Base-by-base conservation (phyloP, 2,888 invertebrate species). In the Agrochola lota region DNA sequence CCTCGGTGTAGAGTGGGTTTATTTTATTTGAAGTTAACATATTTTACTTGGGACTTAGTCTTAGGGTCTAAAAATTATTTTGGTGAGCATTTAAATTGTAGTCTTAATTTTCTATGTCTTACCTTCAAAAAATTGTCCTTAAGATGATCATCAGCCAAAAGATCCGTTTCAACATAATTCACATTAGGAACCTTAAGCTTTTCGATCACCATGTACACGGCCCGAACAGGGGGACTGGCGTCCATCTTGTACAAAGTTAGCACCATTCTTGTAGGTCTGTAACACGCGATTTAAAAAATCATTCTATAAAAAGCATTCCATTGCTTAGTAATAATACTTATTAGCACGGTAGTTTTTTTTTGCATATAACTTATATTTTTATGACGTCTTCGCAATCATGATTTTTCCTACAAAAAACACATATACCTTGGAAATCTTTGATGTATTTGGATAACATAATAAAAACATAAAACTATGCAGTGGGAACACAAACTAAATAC, bases 161-260 rank as follows among this genome's bases (percentile, higher is more conserved):
- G 72, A 72, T 94, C 86, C 0, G 92, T 74, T 40, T 93, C 90
- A 0, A 93, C 80, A 43, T 90, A 92, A 15, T 93, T 83, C 2
- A 93, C 91, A 46, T 92, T 85, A 0, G 89, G 78, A 2, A 94
- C 87, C 0, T 91, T 90, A 7, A 93, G 87, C 0, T 90, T 90
- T 64, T 93, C 90, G 1, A 94, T 90, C 3, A 90, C 89, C 94
- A 94, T 94, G 55, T 88, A 88, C 0, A 93, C 94, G 0, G 94
- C 90, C 0, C 95, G 88, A 0, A 90, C 93, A 8, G 95, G 94
- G 0, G 94, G 92, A 76, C 95, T 95, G 0, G 89, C 90, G 63
- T 94, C 93, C 77, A 92, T 77, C 84, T 93, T 94, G 87, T 94
- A 95, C 1, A 95, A 79, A 6, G 91, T 93, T 12, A 94, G 81